Base-by-base conservation (phyloP, 2,888 invertebrate genomes). In the Conus canariensis region DNA sequence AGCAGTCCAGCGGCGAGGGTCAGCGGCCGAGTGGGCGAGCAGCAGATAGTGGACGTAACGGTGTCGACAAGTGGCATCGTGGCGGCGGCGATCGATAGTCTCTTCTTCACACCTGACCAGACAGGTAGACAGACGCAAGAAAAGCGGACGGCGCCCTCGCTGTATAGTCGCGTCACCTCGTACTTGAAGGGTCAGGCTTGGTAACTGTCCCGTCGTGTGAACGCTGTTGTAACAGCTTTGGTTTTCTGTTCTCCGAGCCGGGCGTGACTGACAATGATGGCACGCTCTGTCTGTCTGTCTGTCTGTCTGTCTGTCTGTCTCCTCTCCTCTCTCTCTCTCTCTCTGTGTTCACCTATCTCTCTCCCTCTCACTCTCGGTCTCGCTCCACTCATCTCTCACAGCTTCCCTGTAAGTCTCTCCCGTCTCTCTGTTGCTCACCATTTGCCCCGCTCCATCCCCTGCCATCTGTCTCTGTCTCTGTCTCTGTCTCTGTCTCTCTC, bases 241-340 rank as follows among this genome's bases (percentile, higher is more conserved):
- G 80, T 80, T 30, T 77, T 30, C 10, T 8, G 9, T 5, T 58
- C 22, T 58, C 58, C 22, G 5, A 14, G 7, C 10, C 14, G 9
- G 25, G 25, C 8, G 1, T 30, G 9, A 45, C 45, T 45, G 77
- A 8, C 12, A 2, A 0, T 74, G 14, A 22, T 19, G 10, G 60
- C 1, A 64, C 60, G 19, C 70, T 70, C 19, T 80, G 14, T 80
- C 30, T 80, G 14, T 80, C 30, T 30, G 25, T 77, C 30, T 77
- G 45, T 77, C 30, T 77, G 6, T 70, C 70, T 70, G 2, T 70
- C 70, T 70, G n/a, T 70, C 70, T 19, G 0, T 74, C 74, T 74
- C 74, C 74, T 74, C n/a, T 74, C 74, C 74, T 22, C n/a, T 22
- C 74, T n/a, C 74, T n/a, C 74, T 74, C 74, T 74, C 80, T 82